Evolutionary conservation across 2,113 vertebrate species (phyloP), one percentile per base, ranked within the genome.

Genomic region (Ranitomeya variabilis): DNA sequence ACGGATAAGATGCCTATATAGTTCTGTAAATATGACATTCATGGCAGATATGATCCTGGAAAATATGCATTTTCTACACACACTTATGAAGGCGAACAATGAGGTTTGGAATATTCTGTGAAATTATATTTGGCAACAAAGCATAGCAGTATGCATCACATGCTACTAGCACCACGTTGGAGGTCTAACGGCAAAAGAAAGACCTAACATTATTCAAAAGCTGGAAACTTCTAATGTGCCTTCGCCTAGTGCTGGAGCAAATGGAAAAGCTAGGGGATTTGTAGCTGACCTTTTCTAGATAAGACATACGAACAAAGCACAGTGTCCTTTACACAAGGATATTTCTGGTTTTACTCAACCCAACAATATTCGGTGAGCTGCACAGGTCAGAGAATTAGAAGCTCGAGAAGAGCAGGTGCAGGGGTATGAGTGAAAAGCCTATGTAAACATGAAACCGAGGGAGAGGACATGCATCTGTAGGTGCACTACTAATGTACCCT

Each of bases 251-350:
- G 52, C 86, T 80, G 86, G n/a, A 67, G 57, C 55, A 52, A 86
- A 51, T 67, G 21, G 85, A 79, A 86, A 86, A 37, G 55, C 71
- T 62, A 84, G 6, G 81, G 60, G 81, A 84, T 89, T 78, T 84
- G 59, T 16, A 2, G 71, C 18, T 89, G 87, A 89, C 87, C 87
- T 89, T 89, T 89, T 21, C 69, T 51, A 69, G 81, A 76, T 84
- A 57, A 66, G 66, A 69, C 71, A 54, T 16, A 23, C 26, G 71
- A 55, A 83, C 37, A 78, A 84, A 78, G 71, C 73, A 67, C 55
- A 79, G 21, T 89, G 87, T 84, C 87, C 87, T 89, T 89, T 89
- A 78, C 81, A 84, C 81, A 79, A 60, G 71, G 71, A 84, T 89
- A 77, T 84, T 21, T 51, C 73, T 89, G 74, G 76, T 77, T 69